phyloP scores from a whole-genome alignment of 1,140 invertebrate genomes.

The Meloidogyne exigua region DNA sequence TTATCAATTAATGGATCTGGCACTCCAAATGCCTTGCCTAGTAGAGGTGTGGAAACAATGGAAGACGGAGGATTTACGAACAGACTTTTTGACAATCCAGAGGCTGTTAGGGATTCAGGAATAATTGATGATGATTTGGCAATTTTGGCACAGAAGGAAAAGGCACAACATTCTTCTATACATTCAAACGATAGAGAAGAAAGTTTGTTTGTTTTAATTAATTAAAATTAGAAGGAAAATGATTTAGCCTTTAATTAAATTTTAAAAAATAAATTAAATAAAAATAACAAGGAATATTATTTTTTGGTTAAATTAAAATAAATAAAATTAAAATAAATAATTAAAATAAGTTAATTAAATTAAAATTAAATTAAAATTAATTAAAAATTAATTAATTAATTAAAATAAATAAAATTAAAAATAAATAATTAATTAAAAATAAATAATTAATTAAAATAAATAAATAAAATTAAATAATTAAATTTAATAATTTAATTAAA shows the following conservation, averaged over 20 bases:
- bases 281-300: too few relatives aligned
- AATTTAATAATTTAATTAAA: background rate
- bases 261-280: too few relatives aligned
- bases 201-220: background rate
- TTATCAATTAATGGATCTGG: conserved; percentile 12
- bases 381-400: too few relatives aligned
- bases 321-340: too few relatives aligned
- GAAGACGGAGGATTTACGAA: conserved; percentile 4
- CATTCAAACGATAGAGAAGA: background rate
- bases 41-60: conserved; percentile 2
- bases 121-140: conserved; percentile 20
- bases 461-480: too few relatives aligned
- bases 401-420: too few relatives aligned
- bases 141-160: conserved; percentile 20
- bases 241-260: too few relatives aligned
- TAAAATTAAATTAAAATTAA: too few relatives aligned
- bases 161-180: conserved; percentile 12
- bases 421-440: too few relatives aligned
- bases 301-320: too few relatives aligned
- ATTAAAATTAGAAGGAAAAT: background rate
- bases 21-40: background rate
- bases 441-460: too few relatives aligned
- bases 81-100: conserved; percentile 17
- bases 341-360: too few relatives aligned
- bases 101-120: background rate